Conservation (phyloP, 2,113 vertebrate genomes). For the Melanerpes aurifrons region DNA sequence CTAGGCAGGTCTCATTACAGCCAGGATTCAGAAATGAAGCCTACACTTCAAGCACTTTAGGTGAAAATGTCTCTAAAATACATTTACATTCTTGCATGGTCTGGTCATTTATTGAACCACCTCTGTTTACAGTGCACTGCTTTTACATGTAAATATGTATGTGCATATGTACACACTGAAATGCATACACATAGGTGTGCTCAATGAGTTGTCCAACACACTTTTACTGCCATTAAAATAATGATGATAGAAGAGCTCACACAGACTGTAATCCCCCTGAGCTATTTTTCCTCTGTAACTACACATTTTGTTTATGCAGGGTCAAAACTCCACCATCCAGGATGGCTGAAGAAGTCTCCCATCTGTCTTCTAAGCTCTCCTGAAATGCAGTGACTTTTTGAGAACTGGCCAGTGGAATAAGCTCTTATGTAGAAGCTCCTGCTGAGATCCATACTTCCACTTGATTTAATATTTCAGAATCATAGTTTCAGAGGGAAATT, state of each 20-base stretch:
- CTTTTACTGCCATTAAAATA: conserved; percentile 10
- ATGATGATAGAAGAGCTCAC: background rate
- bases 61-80: conserved; percentile 45
- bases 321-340: background rate
- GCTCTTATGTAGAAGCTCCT: background rate
- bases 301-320: background rate
- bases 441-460: background rate
- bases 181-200: background rate
- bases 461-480: conserved; percentile 64
- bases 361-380: background rate
- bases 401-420: background rate
- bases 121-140: conserved; percentile 1
- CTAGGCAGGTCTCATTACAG: background rate
- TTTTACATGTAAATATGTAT: background rate
- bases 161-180: background rate
- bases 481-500: conserved; percentile 48
- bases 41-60: conserved; percentile 10
- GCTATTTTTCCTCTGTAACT: conserved; percentile 18
- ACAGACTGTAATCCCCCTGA: background rate
- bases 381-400: background rate
- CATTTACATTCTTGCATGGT: background rate
- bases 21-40: background rate
- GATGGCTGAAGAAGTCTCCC: background rate
- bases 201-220: background rate
- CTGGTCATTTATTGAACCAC: conserved; percentile 26